phyloP scores from a whole-genome alignment of 2,113 vertebrate genomes.

The Cyphomyrus plagiostoma region DNA sequence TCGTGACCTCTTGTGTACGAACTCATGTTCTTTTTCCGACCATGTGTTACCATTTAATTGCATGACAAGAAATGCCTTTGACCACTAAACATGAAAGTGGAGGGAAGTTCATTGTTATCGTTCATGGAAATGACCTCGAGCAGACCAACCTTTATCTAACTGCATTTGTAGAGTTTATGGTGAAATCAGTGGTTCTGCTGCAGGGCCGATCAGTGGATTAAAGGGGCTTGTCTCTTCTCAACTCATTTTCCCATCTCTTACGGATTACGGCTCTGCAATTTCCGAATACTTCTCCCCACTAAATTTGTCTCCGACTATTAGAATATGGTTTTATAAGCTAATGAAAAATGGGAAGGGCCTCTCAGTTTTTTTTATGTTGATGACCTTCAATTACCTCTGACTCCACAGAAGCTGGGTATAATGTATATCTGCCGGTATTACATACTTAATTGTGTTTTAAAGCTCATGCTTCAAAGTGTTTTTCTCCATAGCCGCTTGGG shows the following conservation, averaged over 20 bases:
- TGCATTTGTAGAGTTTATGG: not conserved
- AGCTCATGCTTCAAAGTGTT: not conserved
- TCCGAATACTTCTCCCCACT: not conserved
- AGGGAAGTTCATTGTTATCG: not conserved
- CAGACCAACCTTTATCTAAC: not conserved
- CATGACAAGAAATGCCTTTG: not conserved
- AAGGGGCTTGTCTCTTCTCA: not conserved
- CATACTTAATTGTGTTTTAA: not conserved
- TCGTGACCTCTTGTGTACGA: not conserved
- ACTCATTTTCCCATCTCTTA: not conserved
- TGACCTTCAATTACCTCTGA: not conserved
- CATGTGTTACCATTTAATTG: not conserved
- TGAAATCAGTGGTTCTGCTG: not conserved
- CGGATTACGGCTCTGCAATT: not conserved
- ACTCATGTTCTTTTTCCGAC: not conserved
- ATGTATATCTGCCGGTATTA: not conserved
- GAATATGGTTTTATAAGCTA: not conserved
- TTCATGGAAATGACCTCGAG: not conserved
- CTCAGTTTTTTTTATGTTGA: not conserved
- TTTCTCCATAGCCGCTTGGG: not conserved
- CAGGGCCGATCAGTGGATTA: not conserved
- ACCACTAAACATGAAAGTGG: not conserved
- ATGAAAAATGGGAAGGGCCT: not conserved
- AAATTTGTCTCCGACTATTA: not conserved
- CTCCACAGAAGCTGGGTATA: not conserved